Evolutionary conservation across 1,140 invertebrate species (phyloP), one percentile per base, ranked within the genome.

Genomic region (Phocides pigmalion): DNA sequence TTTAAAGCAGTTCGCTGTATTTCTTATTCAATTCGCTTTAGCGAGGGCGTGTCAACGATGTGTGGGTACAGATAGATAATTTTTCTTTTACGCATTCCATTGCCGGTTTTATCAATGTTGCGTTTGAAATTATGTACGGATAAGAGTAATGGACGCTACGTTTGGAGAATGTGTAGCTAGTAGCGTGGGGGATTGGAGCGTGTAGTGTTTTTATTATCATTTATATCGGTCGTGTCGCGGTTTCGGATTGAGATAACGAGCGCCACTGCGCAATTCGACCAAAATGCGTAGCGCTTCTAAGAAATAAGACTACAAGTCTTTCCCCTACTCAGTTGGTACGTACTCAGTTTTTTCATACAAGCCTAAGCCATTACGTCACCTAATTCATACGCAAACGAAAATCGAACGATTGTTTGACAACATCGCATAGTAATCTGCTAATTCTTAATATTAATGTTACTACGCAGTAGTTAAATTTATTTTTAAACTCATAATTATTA

Each of bases 121-220:
- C 20, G 17, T 28, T 64, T 56, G 20, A 42, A 61, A n/a, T 39
- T 53, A 22, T 32, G 32, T 5, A 67, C 65, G 46, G 16, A 37
- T 67, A 72, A 68, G 58, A 68, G 68, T 65, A 75, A 72, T 78
- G 76, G 50, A 66, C 12, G 22, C 19, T n/a, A 42, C 53, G 14
- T 46, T 19, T 41, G 61, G 62, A 64, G 25, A 64, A 69, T 69
- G 58, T 39, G 46, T 64, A 46, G 62, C 56, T 58, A 58, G 20
- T 64, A 68, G 72, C 63, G 64, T 32, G 53, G 17, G 32, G 74
- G 62, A 66, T 72, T 76, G 53, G 71, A 72, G 69, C 39, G 54
- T 72, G 67, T 79, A 79, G 78, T 79, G 64, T 82, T 79, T 81
- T 79, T 77, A 82, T 83, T 87, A 84, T 83, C 81, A 72, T 80